Conservation (phyloP, 2,113 vertebrate genomes). For the Salvator merianae region DNA sequence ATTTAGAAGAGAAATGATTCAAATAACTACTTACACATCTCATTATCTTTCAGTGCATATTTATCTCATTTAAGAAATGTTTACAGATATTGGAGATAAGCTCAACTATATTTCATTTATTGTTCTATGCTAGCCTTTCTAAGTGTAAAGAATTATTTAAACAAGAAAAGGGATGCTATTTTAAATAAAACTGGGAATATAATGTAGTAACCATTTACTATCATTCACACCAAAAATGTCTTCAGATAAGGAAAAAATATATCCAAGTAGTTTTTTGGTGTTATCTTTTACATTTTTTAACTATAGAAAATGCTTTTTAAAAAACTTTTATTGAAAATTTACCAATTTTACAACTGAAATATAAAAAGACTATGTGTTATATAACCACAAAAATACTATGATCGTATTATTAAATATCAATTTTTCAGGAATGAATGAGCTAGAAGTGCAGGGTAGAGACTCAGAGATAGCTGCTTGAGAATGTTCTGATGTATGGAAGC, state of each 20-base stretch:
- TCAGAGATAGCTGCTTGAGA: no score
- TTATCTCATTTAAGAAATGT: not conserved
- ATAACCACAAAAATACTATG: no score
- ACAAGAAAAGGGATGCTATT: not conserved
- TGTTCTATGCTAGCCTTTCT: not conserved
- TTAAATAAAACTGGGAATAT: not conserved
- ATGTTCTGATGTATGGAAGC: no score
- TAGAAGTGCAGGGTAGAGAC: no score
- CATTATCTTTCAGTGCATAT: conserved; percentile 23
- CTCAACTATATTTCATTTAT: not conserved
- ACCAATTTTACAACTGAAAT: no score
- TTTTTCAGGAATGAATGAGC: no score
- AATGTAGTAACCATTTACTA: not conserved
- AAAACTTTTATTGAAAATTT: no score
- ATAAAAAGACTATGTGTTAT: no score
- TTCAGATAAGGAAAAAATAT: conserved; percentile 4
- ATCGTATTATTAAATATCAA: no score
- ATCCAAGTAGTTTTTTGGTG: not conserved
- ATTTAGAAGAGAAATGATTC: not conserved
- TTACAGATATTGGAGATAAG: not conserved
- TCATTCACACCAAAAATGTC: not conserved
- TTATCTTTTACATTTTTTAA: not conserved
- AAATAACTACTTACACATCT: conserved; percentile 27
- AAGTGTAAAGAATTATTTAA: not conserved
- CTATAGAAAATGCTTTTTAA: not conserved